Conservation (phyloP, 2,888 invertebrate species). For the Andrena trimmerana region DNA sequence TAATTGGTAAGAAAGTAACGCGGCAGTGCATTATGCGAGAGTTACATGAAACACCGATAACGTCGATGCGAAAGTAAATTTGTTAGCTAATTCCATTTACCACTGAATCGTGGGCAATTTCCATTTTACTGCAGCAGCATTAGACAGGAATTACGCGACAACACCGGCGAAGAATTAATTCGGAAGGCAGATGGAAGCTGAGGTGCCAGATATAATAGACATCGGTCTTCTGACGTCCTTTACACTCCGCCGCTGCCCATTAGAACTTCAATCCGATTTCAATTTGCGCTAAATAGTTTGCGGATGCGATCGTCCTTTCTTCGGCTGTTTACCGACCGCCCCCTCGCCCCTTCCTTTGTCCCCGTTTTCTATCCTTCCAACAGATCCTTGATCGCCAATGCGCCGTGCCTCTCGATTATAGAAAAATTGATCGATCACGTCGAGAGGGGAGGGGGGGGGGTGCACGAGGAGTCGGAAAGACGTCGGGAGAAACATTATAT, state of each 20-base stretch:
- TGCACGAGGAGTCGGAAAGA: slow-evolving; percentile 1
- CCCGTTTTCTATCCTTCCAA: slow-evolving; percentile 7
- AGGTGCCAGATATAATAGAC: slow-evolving; percentile 60
- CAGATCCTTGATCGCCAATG: slow-evolving; percentile 29
- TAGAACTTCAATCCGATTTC: slow-evolving; percentile 69
- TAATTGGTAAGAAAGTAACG: not conserved
- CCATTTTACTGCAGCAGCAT: not conserved
- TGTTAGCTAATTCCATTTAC: not conserved
- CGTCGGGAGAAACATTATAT: not conserved
- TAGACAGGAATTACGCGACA: not conserved
- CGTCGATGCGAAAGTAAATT: not conserved
- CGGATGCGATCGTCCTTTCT: slow-evolving; percentile 56
- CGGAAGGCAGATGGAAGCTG: not conserved
- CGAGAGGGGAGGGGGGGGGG: not conserved
- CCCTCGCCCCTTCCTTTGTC: not conserved
- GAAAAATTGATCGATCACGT: slow-evolving; percentile 68
- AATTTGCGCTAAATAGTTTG: slow-evolving; percentile 75
- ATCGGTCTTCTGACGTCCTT: slow-evolving; percentile 28
- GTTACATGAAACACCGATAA: not conserved
- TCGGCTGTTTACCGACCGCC: slow-evolving; percentile 34
- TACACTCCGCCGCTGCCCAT: slow-evolving; percentile 51
- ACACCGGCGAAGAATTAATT: not conserved
- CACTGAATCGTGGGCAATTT: not conserved
- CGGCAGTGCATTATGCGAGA: not conserved
- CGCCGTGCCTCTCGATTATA: slow-evolving; percentile 51